Base-by-base conservation (phyloP, 2,797 vertebrate genomes). In the Anguilla anguilla region DNA sequence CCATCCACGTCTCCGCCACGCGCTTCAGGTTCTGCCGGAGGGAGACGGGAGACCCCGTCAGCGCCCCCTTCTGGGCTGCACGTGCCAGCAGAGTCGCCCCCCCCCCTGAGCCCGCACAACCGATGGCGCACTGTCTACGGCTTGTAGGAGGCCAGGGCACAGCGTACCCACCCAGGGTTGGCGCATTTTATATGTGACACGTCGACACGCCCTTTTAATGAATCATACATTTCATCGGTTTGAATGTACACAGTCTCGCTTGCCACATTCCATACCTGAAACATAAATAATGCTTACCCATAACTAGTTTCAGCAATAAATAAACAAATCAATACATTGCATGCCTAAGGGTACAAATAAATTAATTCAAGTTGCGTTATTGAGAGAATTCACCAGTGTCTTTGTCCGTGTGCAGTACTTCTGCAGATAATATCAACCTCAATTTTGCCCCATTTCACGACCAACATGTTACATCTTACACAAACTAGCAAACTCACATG, bases 1-100 rank as follows among this genome's bases (percentile, higher is more conserved):
- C 97, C 97, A 98, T 98, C 97, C 97, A 98, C 0, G 97, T 97
- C 95, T 98, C 97, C 0, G 97, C 97, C 89, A 98, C 97, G 0
- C 97, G 95, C 93, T 98, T 98, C 94, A 98, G 93, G 93, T 98
- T 98, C 97, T 93, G 90, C 85, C 81, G 86, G n/a, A 5, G 35
- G 35, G 53, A 79, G 43, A 61, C n/a, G 39, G 22, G 69, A 55
- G 61, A 39, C 19, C 25, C 46, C 28, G 35, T 35, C 17, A 72
- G 9, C 11, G 2, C 51, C 74, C 19, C 39, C 51, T 35, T 86
- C 31, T 22, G 6, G 51, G 51, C 51, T 10, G 51, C 51, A 11
- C 11, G 51, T 11, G 51, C 55, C 15, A 57, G 55, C 53, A 53
- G 13, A 11, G 17, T 22, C 46, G 25, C 49, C n/a, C 6, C 49